Base-by-base conservation (phyloP, 53 echinoderm and acorn worm species). In the Pentamera pediparva region DNA sequence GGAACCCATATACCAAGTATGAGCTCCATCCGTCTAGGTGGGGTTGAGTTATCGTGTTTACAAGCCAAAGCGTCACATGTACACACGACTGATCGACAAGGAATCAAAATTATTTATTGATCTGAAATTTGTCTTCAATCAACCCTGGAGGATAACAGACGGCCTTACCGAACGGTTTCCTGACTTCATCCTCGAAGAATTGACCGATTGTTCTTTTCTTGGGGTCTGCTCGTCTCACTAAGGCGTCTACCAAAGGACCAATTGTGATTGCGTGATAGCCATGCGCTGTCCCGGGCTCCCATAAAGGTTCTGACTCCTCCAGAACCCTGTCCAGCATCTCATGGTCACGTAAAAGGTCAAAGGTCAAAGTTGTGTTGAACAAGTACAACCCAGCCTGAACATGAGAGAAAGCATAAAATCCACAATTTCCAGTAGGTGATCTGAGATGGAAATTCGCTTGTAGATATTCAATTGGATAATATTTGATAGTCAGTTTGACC, bases 341-440 rank as follows among this genome's bases (percentile, higher is more conserved):
- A 13, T 30, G 53, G 28, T 80, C 55, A 38, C 40, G 26, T 27
- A 73, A 53, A 0, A 80, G 21, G 5, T 80, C 71, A 20, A 36
- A 40, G 32, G 39, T 73, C 11, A 59, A 58, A 25, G 36, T 33
- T 21, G 33, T 27, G 2, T 49, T 51, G 59, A 69, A 33, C 4
- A 80, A 37, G 3, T 72, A 59, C 15, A 80, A 37, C 19, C 55
- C 81, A 39, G 81, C 81, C 81, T 80, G 59, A 13, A 56, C n/a
- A n/a, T n/a, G n/a, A n/a, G n/a, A 69, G 24, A 43, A 13, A 32
- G 33, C 8, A 13, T 10, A 22, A 6, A 55, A 48, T 48, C n/a
- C 34, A 70, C n/a, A n/a, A n/a, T n/a, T n/a, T n/a, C n/a, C n/a
- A n/a, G n/a, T n/a, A n/a, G n/a, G n/a, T n/a, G n/a, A n/a, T n/a